phyloP scores from a whole-genome alignment of 1,140 invertebrate species.

The Adoxophyes honmai region DNA sequence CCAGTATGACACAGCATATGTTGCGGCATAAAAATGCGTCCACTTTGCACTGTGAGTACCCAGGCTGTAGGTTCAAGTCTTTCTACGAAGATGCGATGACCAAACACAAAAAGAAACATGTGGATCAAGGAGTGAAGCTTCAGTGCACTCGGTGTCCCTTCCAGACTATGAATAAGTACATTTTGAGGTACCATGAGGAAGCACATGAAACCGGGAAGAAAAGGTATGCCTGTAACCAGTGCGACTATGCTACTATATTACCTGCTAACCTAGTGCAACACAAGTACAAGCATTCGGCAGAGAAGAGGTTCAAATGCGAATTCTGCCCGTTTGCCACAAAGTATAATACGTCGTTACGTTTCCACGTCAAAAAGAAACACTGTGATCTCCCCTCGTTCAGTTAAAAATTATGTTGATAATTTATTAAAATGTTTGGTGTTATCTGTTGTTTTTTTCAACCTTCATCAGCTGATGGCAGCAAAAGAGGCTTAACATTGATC shows the following conservation, averaged over 20 bases:
- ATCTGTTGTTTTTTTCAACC: slow-evolving; percentile 21
- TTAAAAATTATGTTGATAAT: slow-evolving; percentile 42
- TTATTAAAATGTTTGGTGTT: slow-evolving; percentile 55
- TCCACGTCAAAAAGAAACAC: slow-evolving; percentile 70
- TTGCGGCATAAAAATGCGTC: slow-evolving; percentile 59
- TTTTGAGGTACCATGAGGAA: slow-evolving; percentile 66
- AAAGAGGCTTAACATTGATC: too few relatives aligned
- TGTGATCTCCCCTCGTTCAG: slow-evolving; percentile 65
- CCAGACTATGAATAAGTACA: slow-evolving; percentile 68
- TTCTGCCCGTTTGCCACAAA: slow-evolving; percentile 68
- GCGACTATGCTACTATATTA: slow-evolving; percentile 61
- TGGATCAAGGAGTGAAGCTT: slow-evolving; percentile 53
- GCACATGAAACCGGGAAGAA: slow-evolving; percentile 62
- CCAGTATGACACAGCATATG: slow-evolving; percentile 61
- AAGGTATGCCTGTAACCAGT: slow-evolving; percentile 57
- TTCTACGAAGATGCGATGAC: slow-evolving; percentile 62
- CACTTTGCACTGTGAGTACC: slow-evolving; percentile 53
- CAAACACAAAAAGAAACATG: slow-evolving; percentile 57
- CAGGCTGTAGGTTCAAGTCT: slow-evolving; percentile 55
- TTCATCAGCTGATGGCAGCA: background rate
- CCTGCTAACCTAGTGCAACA: slow-evolving; percentile 65
- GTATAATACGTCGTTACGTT: slow-evolving; percentile 66
- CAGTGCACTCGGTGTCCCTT: slow-evolving; percentile 60
- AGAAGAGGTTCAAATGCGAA: slow-evolving; percentile 67
- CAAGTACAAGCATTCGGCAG: slow-evolving; percentile 65